Base-by-base conservation (phyloP, 2,888 invertebrate species). In the Lamproptera curius region DNA sequence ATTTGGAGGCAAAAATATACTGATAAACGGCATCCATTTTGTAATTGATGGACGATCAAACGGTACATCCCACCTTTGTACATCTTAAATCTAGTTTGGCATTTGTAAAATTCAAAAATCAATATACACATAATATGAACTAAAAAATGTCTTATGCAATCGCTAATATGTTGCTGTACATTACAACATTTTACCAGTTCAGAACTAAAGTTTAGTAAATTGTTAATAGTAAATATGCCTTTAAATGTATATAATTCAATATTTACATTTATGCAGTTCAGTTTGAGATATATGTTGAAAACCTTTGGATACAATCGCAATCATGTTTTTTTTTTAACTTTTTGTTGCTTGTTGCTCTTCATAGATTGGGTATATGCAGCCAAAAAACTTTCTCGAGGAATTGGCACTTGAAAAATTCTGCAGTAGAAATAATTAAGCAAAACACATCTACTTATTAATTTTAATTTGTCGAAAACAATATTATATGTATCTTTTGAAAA, bases 11-110 rank as follows among this genome's bases (percentile, higher is more conserved):
- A n/a, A 36, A 17, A 46, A 38, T 16, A 33, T 14, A 35, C 23
- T 20, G 36, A 16, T 37, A 28, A 42, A 42, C 33, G 14, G 8
- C 20, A 42, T 13, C 23, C 38, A 26, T 38, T 42, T 38, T 14
- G 16, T 2, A 14, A 38, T 15, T 38, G 42, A 33, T 37, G 15
- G 33, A 42, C 33, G 23, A 33, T 42, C 37, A 38, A 48, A 48
- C 37, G 16, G 10, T 31, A 20, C 15, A 9, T 38, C 20, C 31
- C 41, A 42, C 42, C 42, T 48, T 28, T 17, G 4, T 36, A 15
- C 26, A 26, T 2, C 36, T 17, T n/a, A 17, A 13, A 36, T 36
- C 17, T n/a, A 36, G 10, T 36, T 36, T 11, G 9, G 28, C n/a
- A 9, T 28, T 28, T 9, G 11, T n/a, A n/a, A 31, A 31, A 31